Evolutionary conservation across 2,797 vertebrate species (phyloP), one percentile per base, ranked within the genome.

Genomic region (Graptemys geographica): DNA sequence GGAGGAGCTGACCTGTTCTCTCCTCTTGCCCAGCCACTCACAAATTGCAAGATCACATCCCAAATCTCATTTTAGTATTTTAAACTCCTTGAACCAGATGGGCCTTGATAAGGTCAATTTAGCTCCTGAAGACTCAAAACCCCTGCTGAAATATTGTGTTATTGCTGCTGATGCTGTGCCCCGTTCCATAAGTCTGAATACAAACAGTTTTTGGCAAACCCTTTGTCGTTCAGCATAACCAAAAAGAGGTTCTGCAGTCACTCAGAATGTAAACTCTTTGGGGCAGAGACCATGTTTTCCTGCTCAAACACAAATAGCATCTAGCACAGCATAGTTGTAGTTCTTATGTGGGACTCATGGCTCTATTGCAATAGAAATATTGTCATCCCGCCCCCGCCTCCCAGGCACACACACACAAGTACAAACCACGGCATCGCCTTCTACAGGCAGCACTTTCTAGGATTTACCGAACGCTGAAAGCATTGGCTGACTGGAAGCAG

Each of bases 231-330:
- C 27, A 44, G 16, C 0, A 28, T 28, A 76, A 49, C 3, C 2
- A 47, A 57, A 92, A 74, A 78, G 3, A 53, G 15, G 76, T 83
- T 91, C 53, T 90, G 89, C 91, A 83, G 19, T 2, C 55, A 25
- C 3, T 13, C 83, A 41, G 56, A 27, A 8, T 79, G 19, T 5
- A 81, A 51, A 62, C 16, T 84, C 89, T 83, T 65, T 65, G 62
- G 33, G 62, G 8, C 74, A 56, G 47, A 59, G 5, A 18, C 28
- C 4, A 2, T 78, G 21, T 6, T 52, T 81, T 74, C 4, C 2
- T 10, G 4, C 12, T 55, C 72, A 37, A 82, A 33, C 3, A 57
- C 62, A 23, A 57, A 57, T 81, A 89, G 76, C 69, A 79, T 55
- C 41, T 21, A 80, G 47, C 41, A 81, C 0, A 0, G 7, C 41